Base-by-base conservation (phyloP, 2,888 invertebrate genomes). In the Drosophila greeni region DNA sequence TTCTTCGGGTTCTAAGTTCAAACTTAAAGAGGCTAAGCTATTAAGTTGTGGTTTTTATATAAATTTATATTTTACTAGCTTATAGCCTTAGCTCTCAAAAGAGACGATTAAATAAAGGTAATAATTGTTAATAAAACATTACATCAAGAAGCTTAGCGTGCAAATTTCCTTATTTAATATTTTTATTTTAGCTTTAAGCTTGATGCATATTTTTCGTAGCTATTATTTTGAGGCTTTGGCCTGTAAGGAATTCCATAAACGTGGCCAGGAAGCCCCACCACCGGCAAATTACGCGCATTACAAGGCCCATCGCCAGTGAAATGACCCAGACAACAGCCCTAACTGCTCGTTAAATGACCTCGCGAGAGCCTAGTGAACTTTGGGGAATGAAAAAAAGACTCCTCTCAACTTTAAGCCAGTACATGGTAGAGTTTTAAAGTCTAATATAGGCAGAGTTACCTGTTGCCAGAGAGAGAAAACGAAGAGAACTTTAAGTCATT, bases 241-340 rank as follows among this genome's bases (percentile, higher is more conserved):
- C 33, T 39, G 18, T 39, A 16, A 52, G 26, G 18, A 45, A 24
- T 45, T 26, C 45, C n/a, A 18, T 39, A 23, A 55, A 65, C 64
- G 66, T 48, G 20, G 29, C 43, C 33, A 47, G 37, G 59, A 54
- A 65, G 29, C 59, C 24, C 36, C 59, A 60, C 51, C 31, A 24
- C 43, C 56, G 43, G 61, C 70, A 76, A 79, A 78, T 78, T 78
- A 74, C 72, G 62, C 66, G 66, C 54, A 76, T 79, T 82, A 74
- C 66, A 66, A 60, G 71, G 52, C 64, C 61, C 70, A 82, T 76
- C 66, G 55, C 37, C 59, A 31, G 47, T 33, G 61, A 56, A 79
- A 73, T 70, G 64, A 60, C 67, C 76, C 45, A 52, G 62, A 58
- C 66, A 73, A 53, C 62, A 26, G 23, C 75, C 60, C 80, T 62